Base-by-base conservation (phyloP, 2,888 invertebrate genomes). In the Thalpophila matura region DNA sequence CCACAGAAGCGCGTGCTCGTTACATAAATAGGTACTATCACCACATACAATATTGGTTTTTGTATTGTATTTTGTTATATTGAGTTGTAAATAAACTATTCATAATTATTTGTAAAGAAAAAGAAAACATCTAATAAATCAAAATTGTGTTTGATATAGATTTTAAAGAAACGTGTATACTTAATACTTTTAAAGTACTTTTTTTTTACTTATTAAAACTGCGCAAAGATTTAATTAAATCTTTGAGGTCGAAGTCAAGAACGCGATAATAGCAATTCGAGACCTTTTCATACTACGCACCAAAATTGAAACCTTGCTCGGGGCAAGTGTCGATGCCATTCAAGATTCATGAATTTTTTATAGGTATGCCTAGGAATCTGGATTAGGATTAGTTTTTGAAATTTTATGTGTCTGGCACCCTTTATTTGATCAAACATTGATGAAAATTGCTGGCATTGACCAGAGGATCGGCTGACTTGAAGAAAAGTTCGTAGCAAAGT, bases 341-440 rank as follows among this genome's bases (percentile, higher is more conserved):
- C n/a, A 40, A 40, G 22, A 40, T 40, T 40, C 40, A 40, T 40
- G 40, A 40, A 22, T 20, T 40, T n/a, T 40, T 40, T 40, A n/a
- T n/a, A n/a, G n/a, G 22, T 22, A 40, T 2, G 22, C n/a, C 40
- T n/a, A n/a, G 40, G 22, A 40, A 40, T 40, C 40, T 22, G 20
- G n/a, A 22, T 40, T 22, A 40, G 40, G 40, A n/a, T 40, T 22
- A 20, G 22, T 3, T 3, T 3, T 22, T n/a, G 22, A 40, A 22
- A 22, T 40, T 40, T 40, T 22, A 40, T 40, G 14, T 20, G 22
- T 40, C 40, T 22, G 40, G n/a, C 22, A 6, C 20, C 40, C 20
- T 40, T 40, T 20, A n/a, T 22, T 20, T 2, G 22, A 20, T 40
- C 40, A 40, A 6, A 22, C 40, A 20, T 40, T 40, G 40, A 22